These are phyloP conservation scores for Pissodes strobi DNA, from an alignment of 1,140 invertebrate species.

Conservation along the genomic window DNA sequence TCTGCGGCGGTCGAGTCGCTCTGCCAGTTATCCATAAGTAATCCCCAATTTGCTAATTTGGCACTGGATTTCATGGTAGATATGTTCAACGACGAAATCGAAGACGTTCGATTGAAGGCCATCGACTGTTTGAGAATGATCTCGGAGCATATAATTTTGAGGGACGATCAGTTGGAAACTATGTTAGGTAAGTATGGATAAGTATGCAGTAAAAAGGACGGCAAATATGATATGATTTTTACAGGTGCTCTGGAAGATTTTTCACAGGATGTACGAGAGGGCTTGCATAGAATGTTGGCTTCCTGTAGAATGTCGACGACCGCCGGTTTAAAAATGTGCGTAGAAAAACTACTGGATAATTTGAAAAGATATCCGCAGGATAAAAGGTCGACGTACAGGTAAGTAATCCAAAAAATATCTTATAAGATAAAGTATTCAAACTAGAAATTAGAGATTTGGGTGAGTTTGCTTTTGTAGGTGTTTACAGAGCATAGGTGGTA, in stretches of 20 bases:
- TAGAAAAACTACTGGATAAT: slow-evolving; percentile 90
- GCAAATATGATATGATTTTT: too few relatives aligned
- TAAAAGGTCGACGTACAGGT: slow-evolving; percentile 81
- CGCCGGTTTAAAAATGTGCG: slow-evolving; percentile 88
- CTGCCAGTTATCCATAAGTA: slow-evolving; percentile 84
- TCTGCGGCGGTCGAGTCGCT: slow-evolving; percentile 93
- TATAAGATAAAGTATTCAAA: too few relatives aligned
- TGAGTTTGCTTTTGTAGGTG: too few relatives aligned
- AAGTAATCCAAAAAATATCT: too few relatives aligned
- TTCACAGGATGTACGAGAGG: slow-evolving; percentile 91
- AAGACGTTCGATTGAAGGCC: slow-evolving; percentile 91
- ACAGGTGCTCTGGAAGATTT: slow-evolving; percentile 79
- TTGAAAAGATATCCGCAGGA: slow-evolving; percentile 94
- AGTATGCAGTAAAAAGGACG: too few relatives aligned
- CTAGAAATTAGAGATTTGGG: too few relatives aligned
- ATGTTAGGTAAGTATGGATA: too few relatives aligned
- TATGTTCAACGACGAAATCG: slow-evolving; percentile 99
- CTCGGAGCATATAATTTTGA: slow-evolving; percentile 82
- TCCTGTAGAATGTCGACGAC: slow-evolving; percentile 88
- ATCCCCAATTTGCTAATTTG: slow-evolving; percentile 82
- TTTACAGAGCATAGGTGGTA: slow-evolving; percentile 83
- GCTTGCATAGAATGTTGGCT: slow-evolving; percentile 87
- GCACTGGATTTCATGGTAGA: slow-evolving; percentile 96
- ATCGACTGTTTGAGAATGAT: slow-evolving; percentile 92
- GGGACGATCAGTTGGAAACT: slow-evolving; percentile 96